These are phyloP conservation scores for Empis stercorea DNA, from an alignment of 2,888 invertebrate species.

Conservation along the genomic window DNA sequence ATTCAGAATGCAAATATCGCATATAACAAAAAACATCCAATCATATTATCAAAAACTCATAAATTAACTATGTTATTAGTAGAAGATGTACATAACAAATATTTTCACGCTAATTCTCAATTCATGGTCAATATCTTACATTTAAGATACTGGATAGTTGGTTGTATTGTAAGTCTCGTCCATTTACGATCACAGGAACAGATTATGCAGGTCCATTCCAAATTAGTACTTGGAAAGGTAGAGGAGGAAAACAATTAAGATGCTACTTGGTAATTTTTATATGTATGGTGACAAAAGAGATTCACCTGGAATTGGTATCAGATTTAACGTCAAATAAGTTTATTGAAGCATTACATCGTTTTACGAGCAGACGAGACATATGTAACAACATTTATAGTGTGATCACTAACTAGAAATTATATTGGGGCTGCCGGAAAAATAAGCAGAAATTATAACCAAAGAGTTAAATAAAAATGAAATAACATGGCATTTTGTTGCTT, in stretches of 20 bases:
- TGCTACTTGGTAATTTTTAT: slow-evolving; percentile 14
- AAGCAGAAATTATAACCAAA: slow-evolving; percentile 15
- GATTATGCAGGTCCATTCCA: slow-evolving; percentile 10
- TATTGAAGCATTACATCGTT: slow-evolving; percentile 14
- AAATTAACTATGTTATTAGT: no score
- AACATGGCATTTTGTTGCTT: slow-evolving; percentile 2
- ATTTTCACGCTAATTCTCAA: not conserved
- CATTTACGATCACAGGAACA: slow-evolving; percentile 7
- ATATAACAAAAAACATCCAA: no score
- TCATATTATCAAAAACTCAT: no score
- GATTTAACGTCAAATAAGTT: slow-evolving; percentile 12
- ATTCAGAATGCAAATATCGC: no score
- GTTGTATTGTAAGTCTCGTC: not conserved
- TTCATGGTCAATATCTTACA: not conserved
- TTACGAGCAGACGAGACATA: slow-evolving; percentile 15
- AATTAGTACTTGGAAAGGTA: slow-evolving; percentile 4
- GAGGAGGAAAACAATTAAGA: slow-evolving; percentile 11
- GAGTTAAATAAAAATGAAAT: slow-evolving; percentile 11
- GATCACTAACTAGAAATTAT: slow-evolving; percentile 20
- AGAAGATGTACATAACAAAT: not conserved
- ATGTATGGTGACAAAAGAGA: slow-evolving; percentile 10
- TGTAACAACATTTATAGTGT: slow-evolving; percentile 15
- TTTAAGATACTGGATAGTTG: not conserved
- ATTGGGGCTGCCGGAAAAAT: slow-evolving; percentile 14
- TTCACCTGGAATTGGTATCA: not conserved